Conservation (phyloP, 2,888 invertebrate genomes). For the Chromoteleia sp. region DNA sequence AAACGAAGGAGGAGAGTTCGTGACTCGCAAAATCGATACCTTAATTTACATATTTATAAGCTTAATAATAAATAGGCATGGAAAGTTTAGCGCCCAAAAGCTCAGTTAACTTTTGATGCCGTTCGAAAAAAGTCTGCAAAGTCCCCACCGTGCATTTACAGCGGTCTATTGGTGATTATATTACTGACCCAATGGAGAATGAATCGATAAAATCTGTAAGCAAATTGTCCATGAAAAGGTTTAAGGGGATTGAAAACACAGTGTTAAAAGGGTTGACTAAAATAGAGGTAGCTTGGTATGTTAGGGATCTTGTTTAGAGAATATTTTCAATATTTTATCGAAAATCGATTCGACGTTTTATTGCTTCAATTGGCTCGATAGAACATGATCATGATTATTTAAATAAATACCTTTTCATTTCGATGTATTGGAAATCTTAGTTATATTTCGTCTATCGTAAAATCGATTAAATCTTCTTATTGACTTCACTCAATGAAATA, state of each 20-base stretch:
- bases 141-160: conserved; percentile 37
- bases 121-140: conserved; percentile 25
- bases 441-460: too few relatives aligned
- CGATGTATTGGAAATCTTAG: too few relatives aligned
- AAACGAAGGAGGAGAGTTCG: conserved; percentile 12
- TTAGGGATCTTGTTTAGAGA: too few relatives aligned
- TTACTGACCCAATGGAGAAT: conserved; percentile 63
- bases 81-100: conserved; percentile 56
- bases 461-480: too few relatives aligned
- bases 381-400: too few relatives aligned
- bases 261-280: neutral
- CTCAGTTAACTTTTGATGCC: conserved; percentile 58
- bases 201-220: conserved; percentile 52
- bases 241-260: neutral
- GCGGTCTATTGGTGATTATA: conserved; percentile 36
- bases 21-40: conserved; percentile 71
- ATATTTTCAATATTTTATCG: too few relatives aligned
- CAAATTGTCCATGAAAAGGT: conserved; percentile 35
- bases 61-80: conserved; percentile 74
- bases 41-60: conserved; percentile 75
- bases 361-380: too few relatives aligned
- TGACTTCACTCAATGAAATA: too few relatives aligned
- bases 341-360: too few relatives aligned
- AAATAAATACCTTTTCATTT: too few relatives aligned
- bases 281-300: neutral